These are phyloP conservation scores for Halotydeus destructor DNA, from an alignment of 1,140 invertebrate species.

Conservation along the genomic window DNA sequence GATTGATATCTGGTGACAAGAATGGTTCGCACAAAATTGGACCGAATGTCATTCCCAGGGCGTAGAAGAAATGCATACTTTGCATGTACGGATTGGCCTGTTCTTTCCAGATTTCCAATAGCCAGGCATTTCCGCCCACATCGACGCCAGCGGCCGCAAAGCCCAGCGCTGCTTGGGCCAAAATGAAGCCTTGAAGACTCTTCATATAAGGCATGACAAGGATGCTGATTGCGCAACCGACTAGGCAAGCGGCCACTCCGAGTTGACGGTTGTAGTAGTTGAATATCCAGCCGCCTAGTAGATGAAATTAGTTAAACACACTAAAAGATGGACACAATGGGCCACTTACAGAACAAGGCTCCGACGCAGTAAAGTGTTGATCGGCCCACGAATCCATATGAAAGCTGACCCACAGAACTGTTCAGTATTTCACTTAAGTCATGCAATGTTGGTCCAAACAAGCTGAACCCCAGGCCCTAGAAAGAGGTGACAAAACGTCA, in stretches of 20 bases:
- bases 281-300: conserved; percentile 10
- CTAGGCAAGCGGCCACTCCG: not conserved
- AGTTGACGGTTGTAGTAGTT: conserved; percentile 6
- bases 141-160: conserved; percentile 2
- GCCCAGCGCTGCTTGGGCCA: not conserved
- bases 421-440: not conserved
- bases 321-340: conserved; percentile 3
- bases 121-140: conserved; percentile 3
- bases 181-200: conserved; percentile 1
- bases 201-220: not conserved
- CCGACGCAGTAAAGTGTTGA: conserved; percentile 4
- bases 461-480: conserved; percentile 1
- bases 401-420: not conserved
- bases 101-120: conserved; percentile 8
- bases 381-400: not conserved
- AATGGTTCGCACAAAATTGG: conserved; percentile 7
- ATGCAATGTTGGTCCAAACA: conserved; percentile 9
- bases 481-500: not conserved
- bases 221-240: not conserved
- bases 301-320: too few relatives aligned
- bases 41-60: conserved; percentile 8
- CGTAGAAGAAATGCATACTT: conserved; percentile 10
- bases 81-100: conserved; percentile 7
- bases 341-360: not conserved
- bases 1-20: not conserved